Percentiles rank a stretch among this genome's conserved stretches.
phyloP scores from a whole-genome alignment of 2,888 invertebrate species.

The Belgica antarctica region DNA sequence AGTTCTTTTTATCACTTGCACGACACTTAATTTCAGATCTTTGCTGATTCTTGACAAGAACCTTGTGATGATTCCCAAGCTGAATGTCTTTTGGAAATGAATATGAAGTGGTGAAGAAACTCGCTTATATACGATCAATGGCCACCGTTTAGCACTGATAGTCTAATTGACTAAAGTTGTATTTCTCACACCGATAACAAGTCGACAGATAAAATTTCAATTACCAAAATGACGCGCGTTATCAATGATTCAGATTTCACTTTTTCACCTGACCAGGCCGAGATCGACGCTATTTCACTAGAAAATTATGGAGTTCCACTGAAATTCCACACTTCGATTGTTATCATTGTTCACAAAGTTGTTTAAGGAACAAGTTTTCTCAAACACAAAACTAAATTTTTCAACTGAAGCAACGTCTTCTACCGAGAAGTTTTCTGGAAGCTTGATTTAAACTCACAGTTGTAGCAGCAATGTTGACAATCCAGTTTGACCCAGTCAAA shows the following conservation, averaged over 20 bases:
- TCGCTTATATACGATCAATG: neutral
- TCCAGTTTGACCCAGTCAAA: no score
- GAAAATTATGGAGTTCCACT: no score
- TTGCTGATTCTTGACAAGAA: neutral
- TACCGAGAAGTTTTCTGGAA: no score
- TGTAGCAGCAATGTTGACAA: no score
- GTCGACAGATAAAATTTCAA: neutral
- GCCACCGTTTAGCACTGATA: neutral
- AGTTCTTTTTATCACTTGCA: neutral
- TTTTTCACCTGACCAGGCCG: neutral
- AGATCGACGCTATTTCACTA: neutral
- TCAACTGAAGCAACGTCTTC: no score
- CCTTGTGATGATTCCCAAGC: neutral
- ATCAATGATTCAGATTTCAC: neutral
- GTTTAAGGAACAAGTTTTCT: no score
- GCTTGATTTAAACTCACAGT: no score
- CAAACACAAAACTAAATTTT: no score
- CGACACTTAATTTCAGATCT: constrained; percentile 5
- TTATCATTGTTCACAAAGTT: no score
- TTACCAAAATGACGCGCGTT: neutral
- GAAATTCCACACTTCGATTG: no score
- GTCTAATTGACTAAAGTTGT: constrained; percentile 21
- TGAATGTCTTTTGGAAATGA: neutral
- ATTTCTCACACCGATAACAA: neutral
- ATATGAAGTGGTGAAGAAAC: neutral